Evolutionary conservation across 92 coral and sea anemone genomes (phyloP).

Genomic region (Paramuricea clavata): DNA sequence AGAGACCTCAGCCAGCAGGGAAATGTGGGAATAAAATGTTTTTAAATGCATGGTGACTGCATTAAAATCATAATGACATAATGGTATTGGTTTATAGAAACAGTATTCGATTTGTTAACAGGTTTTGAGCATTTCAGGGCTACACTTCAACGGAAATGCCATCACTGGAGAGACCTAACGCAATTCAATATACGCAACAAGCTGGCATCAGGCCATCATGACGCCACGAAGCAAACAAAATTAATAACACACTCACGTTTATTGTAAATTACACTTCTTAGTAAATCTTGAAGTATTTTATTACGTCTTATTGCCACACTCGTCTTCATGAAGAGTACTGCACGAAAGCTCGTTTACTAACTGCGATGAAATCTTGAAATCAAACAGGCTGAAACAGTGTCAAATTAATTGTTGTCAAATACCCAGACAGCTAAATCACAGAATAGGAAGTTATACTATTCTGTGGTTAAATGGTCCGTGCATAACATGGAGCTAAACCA

Average conservation of each 20-base stretch:
- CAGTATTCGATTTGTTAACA: too few relatives aligned
- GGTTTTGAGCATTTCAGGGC: neutral
- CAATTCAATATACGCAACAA: neutral
- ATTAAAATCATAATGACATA: too few relatives aligned
- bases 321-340: neutral
- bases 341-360: neutral
- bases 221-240: neutral
- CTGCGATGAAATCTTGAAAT: neutral
- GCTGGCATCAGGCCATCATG: neutral
- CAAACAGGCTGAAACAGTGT: neutral
- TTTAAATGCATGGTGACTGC: too few relatives aligned
- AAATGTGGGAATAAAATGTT: too few relatives aligned
- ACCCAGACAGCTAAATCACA: too few relatives aligned
- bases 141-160: neutral
- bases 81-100: too few relatives aligned
- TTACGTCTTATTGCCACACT: constrained; percentile 18
- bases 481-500: neutral
- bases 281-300: constrained; percentile 66
- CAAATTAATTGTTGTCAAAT: neutral
- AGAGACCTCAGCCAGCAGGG: too few relatives aligned
- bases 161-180: neutral
- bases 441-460: too few relatives aligned
- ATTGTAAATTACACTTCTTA: constrained; percentile 78
- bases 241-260: constrained; percentile 77
- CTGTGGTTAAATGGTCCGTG: too few relatives aligned